Evolutionary conservation across 2,888 invertebrate genomes (phyloP), one percentile per base, ranked within the genome.

Genomic region (Agriotes lineatus): DNA sequence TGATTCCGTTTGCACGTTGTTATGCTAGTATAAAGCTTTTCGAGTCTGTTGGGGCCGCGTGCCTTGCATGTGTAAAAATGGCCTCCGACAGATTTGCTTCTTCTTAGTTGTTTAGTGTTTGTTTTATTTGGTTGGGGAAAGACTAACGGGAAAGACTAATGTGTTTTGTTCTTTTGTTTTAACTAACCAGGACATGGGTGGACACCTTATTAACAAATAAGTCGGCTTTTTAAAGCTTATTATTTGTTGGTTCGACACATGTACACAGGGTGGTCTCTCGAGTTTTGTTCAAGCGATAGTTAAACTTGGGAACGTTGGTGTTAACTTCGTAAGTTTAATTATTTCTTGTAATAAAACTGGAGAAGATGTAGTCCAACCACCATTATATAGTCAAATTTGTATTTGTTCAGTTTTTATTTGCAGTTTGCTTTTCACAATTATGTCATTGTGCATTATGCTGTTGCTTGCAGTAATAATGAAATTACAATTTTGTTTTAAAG

Each of bases 121-220:
- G 59, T 61, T 45, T 66, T 69, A 59, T 77, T 77, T 79, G 77
- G 78, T 79, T 78, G 77, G 75, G 76, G 76, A 82, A 81, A 79
- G 82, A 82, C 83, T 84, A 83, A 84, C 81, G 83, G 82, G 83
- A 83, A 84, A 84, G 83, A 84, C 83, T 82, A 82, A 81, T 79
- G 56, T 19, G 12, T 56, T 56, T 2, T 22, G 9, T 37, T 56
- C 39, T 20, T 37, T 39, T 20, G 37, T 60, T 54, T 54, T 16
- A 25, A 52, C 54, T 67, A 48, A 56, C 48, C 35, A 33, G 45
- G 54, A 30, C 33, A 45, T 30, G 59, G 59, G 33, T 52, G 12
- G 30, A 22, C 33, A 52, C 9, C 3, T 52, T 52, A 52, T 25
- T 52, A 52, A 52, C 52, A 52, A 33, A 52, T 33, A 52, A 52